phyloP scores from a whole-genome alignment of 2,113 vertebrate species.

The Nymphicus hollandicus region DNA sequence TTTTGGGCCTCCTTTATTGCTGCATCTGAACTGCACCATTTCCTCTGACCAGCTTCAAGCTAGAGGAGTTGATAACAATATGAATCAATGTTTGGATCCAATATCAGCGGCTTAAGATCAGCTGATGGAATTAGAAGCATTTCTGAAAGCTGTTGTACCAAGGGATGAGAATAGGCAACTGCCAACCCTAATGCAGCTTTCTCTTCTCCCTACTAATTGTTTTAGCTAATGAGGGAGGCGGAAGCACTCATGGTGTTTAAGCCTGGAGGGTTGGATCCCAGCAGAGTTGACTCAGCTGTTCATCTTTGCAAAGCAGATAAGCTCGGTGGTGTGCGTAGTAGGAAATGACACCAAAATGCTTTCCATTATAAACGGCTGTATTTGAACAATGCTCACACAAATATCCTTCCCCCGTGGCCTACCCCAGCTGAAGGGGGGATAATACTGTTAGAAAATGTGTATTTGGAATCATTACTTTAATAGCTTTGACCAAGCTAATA shows the following conservation, averaged over 20 bases:
- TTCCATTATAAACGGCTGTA: not conserved
- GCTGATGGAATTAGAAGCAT: not conserved
- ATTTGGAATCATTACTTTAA: not conserved
- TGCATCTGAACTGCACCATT: not conserved
- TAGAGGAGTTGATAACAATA: not conserved
- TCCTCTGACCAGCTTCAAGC: not conserved
- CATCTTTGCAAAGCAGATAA: not conserved
- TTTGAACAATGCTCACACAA: not conserved
- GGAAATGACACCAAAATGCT: not conserved
- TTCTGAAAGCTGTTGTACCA: not conserved
- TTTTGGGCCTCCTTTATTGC: not conserved
- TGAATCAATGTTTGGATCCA: not conserved
- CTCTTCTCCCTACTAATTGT: conserved; percentile 20
- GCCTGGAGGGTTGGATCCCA: conserved; percentile 7
- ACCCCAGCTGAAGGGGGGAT: not conserved
- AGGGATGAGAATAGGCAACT: not conserved
- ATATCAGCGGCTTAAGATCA: not conserved
- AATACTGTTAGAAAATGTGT: conserved; percentile 2
- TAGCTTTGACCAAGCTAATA: not conserved
- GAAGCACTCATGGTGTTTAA: conserved; percentile 12
- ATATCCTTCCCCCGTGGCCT: not conserved
- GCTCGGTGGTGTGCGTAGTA: not conserved
- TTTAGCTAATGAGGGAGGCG: conserved; percentile 6
- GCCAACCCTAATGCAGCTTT: conserved; percentile 20
- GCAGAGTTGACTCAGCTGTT: conserved; percentile 39